These are phyloP conservation scores for Diadumene lineata DNA, from an alignment of 92 coral and sea anemone species.

Conservation along the genomic window DNA sequence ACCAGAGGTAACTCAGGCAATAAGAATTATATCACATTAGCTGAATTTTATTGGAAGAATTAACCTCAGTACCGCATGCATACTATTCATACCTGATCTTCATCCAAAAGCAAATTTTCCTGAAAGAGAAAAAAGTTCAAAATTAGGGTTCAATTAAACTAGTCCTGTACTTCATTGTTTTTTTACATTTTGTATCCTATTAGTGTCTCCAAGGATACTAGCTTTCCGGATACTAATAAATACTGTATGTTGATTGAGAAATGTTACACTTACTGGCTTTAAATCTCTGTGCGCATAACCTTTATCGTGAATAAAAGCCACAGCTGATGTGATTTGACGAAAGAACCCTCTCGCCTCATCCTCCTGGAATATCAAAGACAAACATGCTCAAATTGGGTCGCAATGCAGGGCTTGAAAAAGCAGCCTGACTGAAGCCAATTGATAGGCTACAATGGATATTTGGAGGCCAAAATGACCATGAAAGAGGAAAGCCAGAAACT, in stretches of 20 bases:
- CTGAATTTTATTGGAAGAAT: too few species aligned
- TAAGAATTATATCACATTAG: too few species aligned
- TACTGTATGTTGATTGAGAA: not conserved
- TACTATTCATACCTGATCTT: slow-evolving; percentile 78
- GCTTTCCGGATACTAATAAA: not conserved
- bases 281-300: slow-evolving; percentile 98
- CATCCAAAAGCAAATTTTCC: slow-evolving; percentile 95
- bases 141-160: not conserved
- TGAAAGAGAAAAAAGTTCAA: slow-evolving; percentile 21
- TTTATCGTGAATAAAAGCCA: slow-evolving; percentile 92
- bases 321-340: slow-evolving; percentile 94
- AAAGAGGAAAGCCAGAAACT: too few species aligned
- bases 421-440: too few species aligned
- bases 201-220: not conserved
- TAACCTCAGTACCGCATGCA: too few species aligned
- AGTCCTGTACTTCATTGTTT: not conserved
- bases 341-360: slow-evolving; percentile 94
- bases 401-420: too few species aligned
- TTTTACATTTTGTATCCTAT: not conserved
- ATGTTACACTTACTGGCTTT: slow-evolving; percentile 77
- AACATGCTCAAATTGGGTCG: too few species aligned
- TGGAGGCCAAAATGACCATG: too few species aligned
- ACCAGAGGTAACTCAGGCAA: too few species aligned
- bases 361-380: slow-evolving; percentile 62
- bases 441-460: too few species aligned